Evolutionary conservation across 2,888 invertebrate genomes (phyloP), one percentile per base, ranked within the genome.

Genomic region (Himalopsyche anomala): DNA sequence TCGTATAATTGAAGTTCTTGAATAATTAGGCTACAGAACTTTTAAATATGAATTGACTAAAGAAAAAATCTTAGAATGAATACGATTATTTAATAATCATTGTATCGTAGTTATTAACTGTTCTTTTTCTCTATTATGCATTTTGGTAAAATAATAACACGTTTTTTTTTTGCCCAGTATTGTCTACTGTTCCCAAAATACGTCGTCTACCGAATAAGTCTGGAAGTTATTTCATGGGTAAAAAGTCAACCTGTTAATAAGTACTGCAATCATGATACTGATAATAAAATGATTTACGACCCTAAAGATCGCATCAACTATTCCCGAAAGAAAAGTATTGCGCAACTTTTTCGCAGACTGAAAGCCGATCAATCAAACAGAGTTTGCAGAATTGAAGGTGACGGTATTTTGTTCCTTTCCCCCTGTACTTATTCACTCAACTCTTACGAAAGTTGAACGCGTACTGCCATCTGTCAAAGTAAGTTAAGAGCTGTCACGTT

Each of bases 301-400:
- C 62, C 62, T 62, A 28, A 62, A 62, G 62, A 62, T 62, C 28
- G 19, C 62, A 62, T 62, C 62, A 62, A 62, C 28, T n/a, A 19
- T 62, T 62, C 51, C 62, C 62, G 19, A 8, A 19, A 62, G 11
- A 62, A 62, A 62, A 62, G 62, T 62, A 62, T 62, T 62, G 6
- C 62, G 28, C 19, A 62, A 62, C 62, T 62, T 62, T 62, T 62
- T 19, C 19, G 19, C 28, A 62, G 19, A 62, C 62, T 19, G 19
- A 62, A 62, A 62, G 51, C 12, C 81, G 83, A 87, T 87, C 87
- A 84, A 85, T 87, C 87, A 87, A 69, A 54, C 28, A 62, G 84
- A 85, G 55, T 85, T 80, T 55, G 81, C 54, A 82, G 80, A 83
- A 85, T 85, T 85, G 82, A 85, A 85, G 19, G 45, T 55, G 83